These are phyloP conservation scores for Tapirus terrestris DNA, from an alignment of 2,113 vertebrate species.

Conservation along the genomic window DNA sequence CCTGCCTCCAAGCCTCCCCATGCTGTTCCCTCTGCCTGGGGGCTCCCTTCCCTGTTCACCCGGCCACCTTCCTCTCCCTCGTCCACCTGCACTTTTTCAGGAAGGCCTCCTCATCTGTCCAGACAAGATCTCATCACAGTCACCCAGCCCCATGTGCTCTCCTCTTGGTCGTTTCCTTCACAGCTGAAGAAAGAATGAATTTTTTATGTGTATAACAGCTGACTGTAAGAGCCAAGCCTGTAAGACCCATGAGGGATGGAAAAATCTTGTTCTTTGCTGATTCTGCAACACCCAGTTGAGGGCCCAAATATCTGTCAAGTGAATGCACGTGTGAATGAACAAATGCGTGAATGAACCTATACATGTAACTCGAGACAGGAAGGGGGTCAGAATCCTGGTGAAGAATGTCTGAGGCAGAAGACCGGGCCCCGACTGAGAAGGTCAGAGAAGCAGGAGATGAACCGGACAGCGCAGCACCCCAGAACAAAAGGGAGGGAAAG, in stretches of 20 bases:
- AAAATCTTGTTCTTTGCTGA: not conserved
- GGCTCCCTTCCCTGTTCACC: not conserved
- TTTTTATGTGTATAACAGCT: accelerated
- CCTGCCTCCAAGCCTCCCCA: not conserved
- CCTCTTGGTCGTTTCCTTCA: not conserved
- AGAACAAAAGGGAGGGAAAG: not conserved
- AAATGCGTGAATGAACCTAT: not conserved
- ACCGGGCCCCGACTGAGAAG: not conserved
- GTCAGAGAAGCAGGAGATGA: not conserved
- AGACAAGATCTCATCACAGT: not conserved
- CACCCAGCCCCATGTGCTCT: no score
- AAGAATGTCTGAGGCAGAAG: not conserved
- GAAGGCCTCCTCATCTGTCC: not conserved
- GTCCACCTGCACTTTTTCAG: not conserved
- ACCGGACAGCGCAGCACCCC: not conserved
- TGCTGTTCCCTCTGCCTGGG: not conserved
- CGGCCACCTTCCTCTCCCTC: not conserved
- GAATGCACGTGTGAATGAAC: not conserved
- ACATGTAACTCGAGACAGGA: not conserved
- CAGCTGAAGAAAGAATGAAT: not conserved
- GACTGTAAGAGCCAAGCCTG: not conserved
- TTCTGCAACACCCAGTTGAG: not conserved
- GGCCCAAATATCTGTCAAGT: not conserved
- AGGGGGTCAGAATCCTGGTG: not conserved
- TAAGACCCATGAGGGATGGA: not conserved